These are phyloP conservation scores for Syngnathus typhle DNA, from an alignment of 2,113 vertebrate species.

Conservation along the genomic window DNA sequence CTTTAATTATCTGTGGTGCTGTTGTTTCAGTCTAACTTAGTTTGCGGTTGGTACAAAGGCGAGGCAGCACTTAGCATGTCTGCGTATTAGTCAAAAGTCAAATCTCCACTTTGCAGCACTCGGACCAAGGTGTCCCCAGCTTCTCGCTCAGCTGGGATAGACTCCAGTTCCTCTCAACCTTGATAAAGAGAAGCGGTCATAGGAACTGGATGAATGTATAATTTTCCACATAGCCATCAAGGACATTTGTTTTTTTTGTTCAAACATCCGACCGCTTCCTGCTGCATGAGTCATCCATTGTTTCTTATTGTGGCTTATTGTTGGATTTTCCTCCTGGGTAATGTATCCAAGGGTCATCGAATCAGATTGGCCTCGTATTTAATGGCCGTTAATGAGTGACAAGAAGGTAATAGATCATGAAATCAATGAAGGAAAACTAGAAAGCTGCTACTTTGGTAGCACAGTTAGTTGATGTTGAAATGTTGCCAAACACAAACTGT, in stretches of 20 bases:
- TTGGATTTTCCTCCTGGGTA: not conserved
- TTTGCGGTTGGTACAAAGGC: too few species aligned
- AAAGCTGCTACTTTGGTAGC: not conserved
- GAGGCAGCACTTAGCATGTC: not conserved
- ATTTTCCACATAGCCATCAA: not conserved
- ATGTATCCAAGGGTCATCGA: not conserved
- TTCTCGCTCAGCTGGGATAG: too few species aligned
- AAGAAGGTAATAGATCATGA: not conserved
- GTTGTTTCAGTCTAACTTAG: too few species aligned
- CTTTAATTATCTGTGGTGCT: too few species aligned
- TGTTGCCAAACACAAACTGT: not conserved
- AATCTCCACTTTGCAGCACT: too few species aligned
- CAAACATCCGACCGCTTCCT: not conserved
- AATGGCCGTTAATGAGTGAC: not conserved
- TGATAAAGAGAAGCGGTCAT: not conserved
- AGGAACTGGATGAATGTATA: not conserved
- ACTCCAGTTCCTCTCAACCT: too few species aligned
- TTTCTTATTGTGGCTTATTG: not conserved
- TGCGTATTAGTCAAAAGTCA: not conserved
- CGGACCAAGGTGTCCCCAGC: too few species aligned
- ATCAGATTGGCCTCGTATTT: not conserved
- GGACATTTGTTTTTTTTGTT: not conserved
- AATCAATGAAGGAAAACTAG: not conserved
- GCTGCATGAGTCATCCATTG: not conserved
- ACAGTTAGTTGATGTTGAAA: too few species aligned